Conservation (phyloP, 2,113 vertebrate species). For the Oncorhynchus kisutch region DNA sequence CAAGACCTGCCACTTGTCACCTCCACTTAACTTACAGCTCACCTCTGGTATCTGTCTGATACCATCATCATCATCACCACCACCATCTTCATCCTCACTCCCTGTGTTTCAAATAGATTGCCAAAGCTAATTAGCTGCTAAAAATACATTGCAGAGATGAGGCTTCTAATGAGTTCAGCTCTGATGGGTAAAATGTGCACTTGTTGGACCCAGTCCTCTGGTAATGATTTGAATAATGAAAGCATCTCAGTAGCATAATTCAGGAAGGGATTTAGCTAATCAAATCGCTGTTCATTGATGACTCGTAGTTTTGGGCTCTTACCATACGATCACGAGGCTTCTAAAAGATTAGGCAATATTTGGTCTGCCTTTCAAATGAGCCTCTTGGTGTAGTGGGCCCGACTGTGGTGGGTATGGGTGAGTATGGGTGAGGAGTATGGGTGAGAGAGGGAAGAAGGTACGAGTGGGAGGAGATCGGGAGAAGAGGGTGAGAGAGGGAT, state of each 20-base stretch:
- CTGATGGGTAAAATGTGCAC: constrained; percentile 45
- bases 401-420: background rate
- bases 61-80: background rate
- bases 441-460: background rate
- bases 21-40: constrained; percentile 41
- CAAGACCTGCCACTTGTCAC: constrained; percentile 60
- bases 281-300: constrained; percentile 27
- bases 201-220: constrained; percentile 44
- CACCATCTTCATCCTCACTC: background rate
- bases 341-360: constrained; percentile 34
- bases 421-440: background rate
- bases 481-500: background rate
- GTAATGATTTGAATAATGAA: constrained; percentile 65
- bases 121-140: constrained; percentile 53
- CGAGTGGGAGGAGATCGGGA: background rate
- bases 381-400: constrained; percentile 33
- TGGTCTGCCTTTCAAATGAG: constrained; percentile 23
- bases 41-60: background rate
- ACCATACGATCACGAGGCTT: constrained; percentile 12
- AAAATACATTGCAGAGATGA: constrained; percentile 55
- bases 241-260: constrained; percentile 42
- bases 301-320: constrained; percentile 29
- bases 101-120: constrained; percentile 30
- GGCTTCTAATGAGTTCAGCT: constrained; percentile 57
- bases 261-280: constrained; percentile 33